Base-by-base conservation (phyloP, 2,888 invertebrate genomes). In the Eumacrocentrus americanus region DNA sequence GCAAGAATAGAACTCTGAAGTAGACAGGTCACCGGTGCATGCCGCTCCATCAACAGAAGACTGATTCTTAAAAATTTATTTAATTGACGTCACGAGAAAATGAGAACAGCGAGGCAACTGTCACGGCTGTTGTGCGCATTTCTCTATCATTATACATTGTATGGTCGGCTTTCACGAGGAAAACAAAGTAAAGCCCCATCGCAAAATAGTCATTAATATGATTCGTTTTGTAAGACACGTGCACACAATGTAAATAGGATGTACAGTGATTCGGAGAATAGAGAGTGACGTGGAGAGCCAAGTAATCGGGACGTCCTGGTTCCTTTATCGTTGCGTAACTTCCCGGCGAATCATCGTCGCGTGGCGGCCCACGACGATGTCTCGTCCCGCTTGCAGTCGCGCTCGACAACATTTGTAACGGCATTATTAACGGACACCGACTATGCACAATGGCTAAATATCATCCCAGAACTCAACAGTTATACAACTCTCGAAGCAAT, bases 41-140 rank as follows among this genome's bases (percentile, higher is more conserved):
- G 42, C 44, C 29, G 29, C 59, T 59, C 62, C 59, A 58, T 61
- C n/a, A 58, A 57, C 58, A 63, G 59, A 66, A 66, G 66, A 66
- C 66, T 66, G 66, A 66, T 60, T 63, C 48, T 56, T 60, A 60
- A 52, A 63, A 63, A 63, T 59, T 66, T 59, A 60, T 61, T 64
- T 60, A 58, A 60, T 57, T 46, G 50, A 48, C 38, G 34, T 20
- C 12, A 25, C 51, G 7, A 34, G 18, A 4, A 16, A 16, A 34
- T 12, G 18, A 29, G 2, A 37, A 20, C 12, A 37, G 23, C 14
- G n/a, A n/a, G n/a, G n/a, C n/a, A n/a, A n/a, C n/a, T n/a, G n/a
- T n/a, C n/a, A n/a, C n/a, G n/a, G n/a, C n/a, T n/a, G n/a, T n/a
- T n/a, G n/a, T n/a, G n/a, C n/a, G n/a, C n/a, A n/a, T n/a, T n/a